Evolutionary conservation across 2,113 vertebrate species (phyloP).

Genomic region (Atlantisia rogersi): DNA sequence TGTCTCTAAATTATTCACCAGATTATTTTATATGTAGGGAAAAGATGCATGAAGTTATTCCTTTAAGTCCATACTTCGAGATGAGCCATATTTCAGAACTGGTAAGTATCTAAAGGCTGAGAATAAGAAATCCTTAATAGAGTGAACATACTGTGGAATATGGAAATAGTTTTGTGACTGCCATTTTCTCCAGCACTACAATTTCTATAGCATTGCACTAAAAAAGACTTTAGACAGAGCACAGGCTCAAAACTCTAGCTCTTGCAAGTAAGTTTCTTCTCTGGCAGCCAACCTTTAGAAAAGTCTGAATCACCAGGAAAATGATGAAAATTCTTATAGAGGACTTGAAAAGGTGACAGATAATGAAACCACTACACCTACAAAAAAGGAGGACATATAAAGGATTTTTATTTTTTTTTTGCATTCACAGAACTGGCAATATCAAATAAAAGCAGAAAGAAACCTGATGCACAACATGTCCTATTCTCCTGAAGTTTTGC

Average conservation of each 20-base stretch:
- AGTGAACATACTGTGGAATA: not conserved
- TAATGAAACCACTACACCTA: not conserved
- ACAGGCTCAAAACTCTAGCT: not conserved
- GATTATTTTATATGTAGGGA: not conserved
- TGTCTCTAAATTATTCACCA: not conserved
- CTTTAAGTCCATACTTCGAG: not conserved
- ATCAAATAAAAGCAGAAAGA: not conserved
- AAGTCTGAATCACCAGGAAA: not conserved
- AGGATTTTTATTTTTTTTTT: not conserved
- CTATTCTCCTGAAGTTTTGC: not conserved
- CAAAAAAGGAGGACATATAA: not conserved
- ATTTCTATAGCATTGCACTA: not conserved
- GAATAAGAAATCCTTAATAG: not conserved
- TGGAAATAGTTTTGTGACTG: not conserved
- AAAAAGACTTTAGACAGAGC: not conserved
- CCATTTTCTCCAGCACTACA: not conserved
- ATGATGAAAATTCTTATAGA: not conserved
- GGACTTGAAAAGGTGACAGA: not conserved
- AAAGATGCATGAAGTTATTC: not conserved
- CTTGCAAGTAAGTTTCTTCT: not conserved
- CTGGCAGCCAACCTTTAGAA: not conserved
- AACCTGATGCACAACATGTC: not conserved
- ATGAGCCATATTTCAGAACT: not conserved
- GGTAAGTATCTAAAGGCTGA: not conserved
- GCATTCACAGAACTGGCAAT: not conserved